These are phyloP conservation scores for Aphidius gifuensis DNA, from an alignment of 1,140 invertebrate genomes.

Conservation along the genomic window DNA sequence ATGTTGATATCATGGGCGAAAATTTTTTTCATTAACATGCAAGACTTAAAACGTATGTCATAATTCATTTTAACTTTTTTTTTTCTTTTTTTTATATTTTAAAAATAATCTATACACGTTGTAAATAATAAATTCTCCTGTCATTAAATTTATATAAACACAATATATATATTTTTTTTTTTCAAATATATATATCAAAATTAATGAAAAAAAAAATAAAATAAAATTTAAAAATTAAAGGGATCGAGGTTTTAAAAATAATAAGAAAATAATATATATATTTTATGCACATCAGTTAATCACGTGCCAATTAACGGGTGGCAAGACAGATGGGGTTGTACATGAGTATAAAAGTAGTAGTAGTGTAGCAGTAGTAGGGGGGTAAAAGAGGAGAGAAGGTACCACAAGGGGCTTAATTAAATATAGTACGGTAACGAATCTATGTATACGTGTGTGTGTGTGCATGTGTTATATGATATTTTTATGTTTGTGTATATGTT, in stretches of 20 bases:
- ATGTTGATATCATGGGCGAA: constrained; percentile 19
- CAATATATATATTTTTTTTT: background rate
- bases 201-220: constrained; percentile 7
- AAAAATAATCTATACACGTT: no score
- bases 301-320: constrained; percentile 22
- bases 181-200: background rate
- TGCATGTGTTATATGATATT: no score
- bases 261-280: background rate
- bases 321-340: constrained; percentile 18
- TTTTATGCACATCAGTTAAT: constrained; percentile 10
- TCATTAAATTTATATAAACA: background rate
- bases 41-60: background rate
- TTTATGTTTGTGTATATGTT: background rate
- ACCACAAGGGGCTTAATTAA: constrained; percentile 17
- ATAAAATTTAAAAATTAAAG: background rate
- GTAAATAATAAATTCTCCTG: no score
- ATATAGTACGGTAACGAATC: constrained; percentile 13
- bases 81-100: background rate
- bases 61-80: constrained; percentile 11
- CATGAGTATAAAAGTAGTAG: background rate
- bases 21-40: background rate
- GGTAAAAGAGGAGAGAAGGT: background rate
- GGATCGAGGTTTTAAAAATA: background rate
- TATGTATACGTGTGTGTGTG: no score
- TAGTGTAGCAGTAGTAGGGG: constrained; percentile 11